A percentile compares a stretch with the other conserved stretches of the same genome.
Evolutionary conservation across 2,888 invertebrate species (phyloP).

Genomic region (Himalopsyche tibetana): DNA sequence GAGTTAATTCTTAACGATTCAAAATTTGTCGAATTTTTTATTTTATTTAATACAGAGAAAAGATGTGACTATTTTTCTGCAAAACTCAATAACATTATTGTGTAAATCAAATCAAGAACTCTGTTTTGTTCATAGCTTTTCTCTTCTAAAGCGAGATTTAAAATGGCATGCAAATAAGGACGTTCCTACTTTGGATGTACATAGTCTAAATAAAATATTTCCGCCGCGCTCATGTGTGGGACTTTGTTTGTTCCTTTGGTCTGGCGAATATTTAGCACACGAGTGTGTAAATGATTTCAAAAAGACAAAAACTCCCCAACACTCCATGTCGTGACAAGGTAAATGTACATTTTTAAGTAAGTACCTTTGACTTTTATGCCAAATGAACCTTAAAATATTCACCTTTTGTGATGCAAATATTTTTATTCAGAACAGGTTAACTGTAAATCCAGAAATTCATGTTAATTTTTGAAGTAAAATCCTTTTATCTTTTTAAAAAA

Average conservation of each 20-base stretch:
- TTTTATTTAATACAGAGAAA: no score
- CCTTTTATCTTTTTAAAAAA: not conserved
- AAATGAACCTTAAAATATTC: constrained; percentile 35
- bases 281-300: constrained; percentile 28
- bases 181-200: not conserved
- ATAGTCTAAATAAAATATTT: constrained; percentile 49
- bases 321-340: not conserved
- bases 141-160: no score
- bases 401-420: constrained; percentile 42
- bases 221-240: not conserved
- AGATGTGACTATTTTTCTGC: no score
- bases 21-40: no score
- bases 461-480: not conserved
- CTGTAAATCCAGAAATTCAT: constrained; percentile 10
- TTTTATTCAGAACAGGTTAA: constrained; percentile 22
- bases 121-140: no score
- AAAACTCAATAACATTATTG: no score
- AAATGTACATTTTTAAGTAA: constrained; percentile 7
- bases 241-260: constrained; percentile 26
- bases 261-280: not conserved
- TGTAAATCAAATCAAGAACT: no score
- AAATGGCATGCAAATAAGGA: not conserved
- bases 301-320: constrained; percentile 41
- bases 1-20: no score
- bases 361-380: constrained; percentile 33